These are phyloP conservation scores for Girardia tigrina DNA, from an alignment of 2,888 invertebrate species.

Conservation along the genomic window DNA sequence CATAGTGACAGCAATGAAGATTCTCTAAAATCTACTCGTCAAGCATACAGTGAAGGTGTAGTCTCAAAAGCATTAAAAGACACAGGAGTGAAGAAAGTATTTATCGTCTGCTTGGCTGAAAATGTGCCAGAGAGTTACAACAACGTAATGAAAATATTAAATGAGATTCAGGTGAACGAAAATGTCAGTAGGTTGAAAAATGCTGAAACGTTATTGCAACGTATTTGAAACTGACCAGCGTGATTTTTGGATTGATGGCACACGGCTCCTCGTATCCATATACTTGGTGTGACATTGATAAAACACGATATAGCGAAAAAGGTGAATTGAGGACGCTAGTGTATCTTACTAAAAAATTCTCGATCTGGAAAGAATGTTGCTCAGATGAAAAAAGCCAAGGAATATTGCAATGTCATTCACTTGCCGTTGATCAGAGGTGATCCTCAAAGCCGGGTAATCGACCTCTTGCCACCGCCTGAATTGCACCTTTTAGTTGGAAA, in stretches of 20 bases:
- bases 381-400: slow-evolving; percentile 30
- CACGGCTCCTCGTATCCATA: slow-evolving; percentile 28
- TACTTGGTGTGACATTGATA: slow-evolving; percentile 32
- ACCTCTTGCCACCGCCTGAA: slow-evolving; percentile 31
- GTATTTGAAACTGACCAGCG: slow-evolving; percentile 31
- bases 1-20: background rate
- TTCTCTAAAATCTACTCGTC: background rate
- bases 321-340: slow-evolving; percentile 30
- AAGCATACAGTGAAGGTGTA: background rate
- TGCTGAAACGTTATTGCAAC: slow-evolving; percentile 26
- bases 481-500: slow-evolving; percentile 15
- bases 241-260: slow-evolving; percentile 32
- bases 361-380: slow-evolving; percentile 28
- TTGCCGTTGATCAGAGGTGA: slow-evolving; percentile 21
- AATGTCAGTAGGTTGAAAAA: too few species aligned
- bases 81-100: slow-evolving; percentile 26
- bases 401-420: slow-evolving; percentile 30
- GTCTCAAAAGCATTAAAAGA: slow-evolving; percentile 10
- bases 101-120: slow-evolving; percentile 4
- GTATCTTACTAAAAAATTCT: slow-evolving; percentile 27
- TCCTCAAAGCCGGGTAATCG: slow-evolving; percentile 20
- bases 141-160: background rate
- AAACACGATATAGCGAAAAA: background rate
- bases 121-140: background rate
- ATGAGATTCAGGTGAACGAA: too few species aligned